Base-by-base conservation (phyloP, 2,113 vertebrate species). In the Triplophysa dalaica region DNA sequence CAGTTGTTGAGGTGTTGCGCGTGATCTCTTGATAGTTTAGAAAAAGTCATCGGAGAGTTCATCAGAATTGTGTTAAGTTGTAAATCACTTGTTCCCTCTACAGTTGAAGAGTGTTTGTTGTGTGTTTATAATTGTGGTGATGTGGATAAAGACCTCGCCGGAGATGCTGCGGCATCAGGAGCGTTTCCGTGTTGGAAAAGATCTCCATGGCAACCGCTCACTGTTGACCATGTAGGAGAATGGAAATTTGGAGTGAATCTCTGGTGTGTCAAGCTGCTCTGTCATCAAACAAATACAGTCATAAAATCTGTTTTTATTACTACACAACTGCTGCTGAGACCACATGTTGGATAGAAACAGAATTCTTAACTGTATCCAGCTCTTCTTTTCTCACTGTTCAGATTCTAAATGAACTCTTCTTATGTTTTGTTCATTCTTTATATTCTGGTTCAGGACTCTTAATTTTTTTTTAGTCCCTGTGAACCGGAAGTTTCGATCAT, bases 51-150 rank as follows among this genome's bases (percentile, higher is more conserved):
- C 29, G 3, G 29, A 33, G 29, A 33, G 29, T 33, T 33, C 29
- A 4, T 33, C 29, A 33, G 29, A 33, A 33, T 33, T 0, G 29
- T 33, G 29, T 26, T 26, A 2, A 1, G 26, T 26, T 26, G 26
- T 26, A 2, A 26, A 26, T 26, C 26, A 26, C 26, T 26, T 26
- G 26, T 26, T 26, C 26, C 2, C 26, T 33, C 29, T 33, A 33
- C 29, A 2, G 29, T 33, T 4, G 29, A 33, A n/a, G n/a, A n/a
- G n/a, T n/a, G n/a, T n/a, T 82, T 22, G 8, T 58, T 54, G 77
- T 80, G 61, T 82, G 73, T 85, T 77, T 73, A 85, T 77, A 80
- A 74, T 62, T 68, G 38, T 52, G 48, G 70, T 65, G 66, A 72
- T 72, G 73, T 77, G 66, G 73, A 80, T 61, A 77, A 80, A 77